Base-by-base conservation (phyloP, 2,797 vertebrate genomes). In the Falco novaeseelandiae region DNA sequence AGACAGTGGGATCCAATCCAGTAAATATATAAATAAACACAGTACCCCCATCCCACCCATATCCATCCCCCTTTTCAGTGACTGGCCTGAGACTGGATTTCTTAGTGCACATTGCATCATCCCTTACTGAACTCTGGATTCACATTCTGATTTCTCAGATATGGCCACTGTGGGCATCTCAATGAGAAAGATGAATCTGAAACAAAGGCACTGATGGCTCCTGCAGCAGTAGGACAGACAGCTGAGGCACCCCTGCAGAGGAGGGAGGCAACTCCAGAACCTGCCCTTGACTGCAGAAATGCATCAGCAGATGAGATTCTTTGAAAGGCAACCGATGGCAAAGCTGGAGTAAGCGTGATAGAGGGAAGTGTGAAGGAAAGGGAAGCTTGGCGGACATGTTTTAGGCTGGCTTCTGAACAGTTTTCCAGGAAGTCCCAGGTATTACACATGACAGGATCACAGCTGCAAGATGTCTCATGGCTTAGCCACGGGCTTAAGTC, bases 31-130 rank as follows among this genome's bases (percentile, higher is more conserved):
- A 59, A 87, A 44, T 18, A 76, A 65, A 38, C 14, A 57, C 23
- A n/a, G 23, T 48, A 44, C 5, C 6, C 30, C 14, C 36, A 57
- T 3, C 17, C 19, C 2, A 14, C 25, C 8, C 0, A 0, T 15
- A 74, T 12, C 49, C 21, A 26, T 22, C 46, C 13, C 22, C 26
- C 8, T 85, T 76, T 55, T 25, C n/a, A 26, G 36, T 70, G 51
- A 23, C 59, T 49, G 18, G 26, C 11, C 65, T 34, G 15, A 48
- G 40, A 77, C 22, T 70, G 17, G 42, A 66, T 66, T 87, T 87
- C 42, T 67, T 42, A 52, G 27, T 15, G 51, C 22, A 26, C 3
- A 25, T 62, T 84, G 20, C 22, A 77, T 17, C 30, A 82, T 4
- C 27, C 10, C 14, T 18, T 42, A 52, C 11, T 82, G 40, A 92